Evolutionary conservation across 2,888 invertebrate genomes (phyloP).

Genomic region (Xestia rhomboidea): DNA sequence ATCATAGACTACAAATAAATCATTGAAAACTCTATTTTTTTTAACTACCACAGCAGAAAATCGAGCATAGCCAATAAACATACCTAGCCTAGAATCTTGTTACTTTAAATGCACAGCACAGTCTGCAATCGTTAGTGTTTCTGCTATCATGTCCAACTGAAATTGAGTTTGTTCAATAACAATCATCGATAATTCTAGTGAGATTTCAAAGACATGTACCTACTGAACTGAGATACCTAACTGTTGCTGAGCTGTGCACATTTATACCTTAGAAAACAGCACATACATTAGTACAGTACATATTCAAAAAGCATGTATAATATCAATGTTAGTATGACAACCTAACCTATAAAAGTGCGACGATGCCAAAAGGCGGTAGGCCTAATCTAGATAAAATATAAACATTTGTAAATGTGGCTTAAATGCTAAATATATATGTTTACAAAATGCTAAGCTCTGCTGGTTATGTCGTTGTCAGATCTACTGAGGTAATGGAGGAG

Average conservation of each 20-base stretch:
- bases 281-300: conserved; percentile 12
- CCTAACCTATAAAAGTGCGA: conserved; percentile 35
- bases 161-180: not conserved
- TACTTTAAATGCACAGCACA: not conserved
- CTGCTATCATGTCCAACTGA: conserved; percentile 1
- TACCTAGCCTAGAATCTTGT: not conserved
- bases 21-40: not conserved
- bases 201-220: conserved; percentile 11
- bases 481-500: conserved; percentile 89
- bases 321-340: conserved; percentile 60
- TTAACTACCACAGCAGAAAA: conserved; percentile 14
- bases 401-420: conserved; percentile 60
- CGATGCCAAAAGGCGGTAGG: conserved; percentile 67
- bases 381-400: conserved; percentile 44
- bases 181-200: not conserved
- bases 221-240: not conserved
- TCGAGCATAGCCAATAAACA: not conserved
- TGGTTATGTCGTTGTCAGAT: conserved; percentile 13
- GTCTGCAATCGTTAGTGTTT: not conserved
- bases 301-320: conserved; percentile 24
- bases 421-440: conserved; percentile 61
- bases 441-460: conserved; percentile 57
- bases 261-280: conserved; percentile 27
- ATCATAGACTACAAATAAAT: not conserved
- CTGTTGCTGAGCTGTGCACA: conserved; percentile 7